Conservation (phyloP, 2,113 vertebrate species). For the Notarius lentiginosus region DNA sequence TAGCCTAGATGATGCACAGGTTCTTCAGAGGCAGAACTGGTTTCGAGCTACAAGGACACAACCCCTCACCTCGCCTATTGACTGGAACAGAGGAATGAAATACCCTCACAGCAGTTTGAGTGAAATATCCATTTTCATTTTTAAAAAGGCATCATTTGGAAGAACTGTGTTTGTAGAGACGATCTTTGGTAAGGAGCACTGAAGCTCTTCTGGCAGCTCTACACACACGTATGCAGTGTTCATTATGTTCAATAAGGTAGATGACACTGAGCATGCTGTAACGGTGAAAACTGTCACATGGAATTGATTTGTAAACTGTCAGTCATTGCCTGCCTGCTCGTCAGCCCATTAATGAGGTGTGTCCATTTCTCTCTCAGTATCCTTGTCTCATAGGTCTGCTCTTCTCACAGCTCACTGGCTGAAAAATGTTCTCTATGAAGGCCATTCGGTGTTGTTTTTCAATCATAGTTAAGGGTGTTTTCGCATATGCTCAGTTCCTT, state of each 20-base stretch:
- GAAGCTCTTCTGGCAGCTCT: neutral
- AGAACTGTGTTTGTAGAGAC: neutral
- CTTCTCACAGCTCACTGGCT: neutral
- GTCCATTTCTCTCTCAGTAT: neutral
- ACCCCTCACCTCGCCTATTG: neutral
- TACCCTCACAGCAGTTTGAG: neutral
- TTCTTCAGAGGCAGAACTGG: neutral
- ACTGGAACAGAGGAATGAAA: neutral
- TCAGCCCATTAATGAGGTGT: neutral
- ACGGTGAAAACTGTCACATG: neutral
- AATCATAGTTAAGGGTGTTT: neutral
- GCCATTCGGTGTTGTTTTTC: neutral
- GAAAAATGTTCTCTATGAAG: neutral
- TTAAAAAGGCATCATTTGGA: neutral
- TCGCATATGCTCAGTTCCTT: neutral
- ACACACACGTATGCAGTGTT: neutral
- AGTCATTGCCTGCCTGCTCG: neutral
- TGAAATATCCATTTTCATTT: neutral
- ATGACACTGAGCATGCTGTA: neutral
- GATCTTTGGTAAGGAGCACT: neutral
- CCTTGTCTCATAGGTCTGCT: neutral
- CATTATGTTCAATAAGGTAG: conserved; percentile 1
- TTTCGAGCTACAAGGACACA: neutral
- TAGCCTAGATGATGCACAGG: neutral
- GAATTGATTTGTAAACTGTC: conserved; percentile 6